Evolutionary conservation across 2,888 invertebrate species (phyloP), one percentile per base, ranked within the genome.

Genomic region (Eubasilissa splendida): DNA sequence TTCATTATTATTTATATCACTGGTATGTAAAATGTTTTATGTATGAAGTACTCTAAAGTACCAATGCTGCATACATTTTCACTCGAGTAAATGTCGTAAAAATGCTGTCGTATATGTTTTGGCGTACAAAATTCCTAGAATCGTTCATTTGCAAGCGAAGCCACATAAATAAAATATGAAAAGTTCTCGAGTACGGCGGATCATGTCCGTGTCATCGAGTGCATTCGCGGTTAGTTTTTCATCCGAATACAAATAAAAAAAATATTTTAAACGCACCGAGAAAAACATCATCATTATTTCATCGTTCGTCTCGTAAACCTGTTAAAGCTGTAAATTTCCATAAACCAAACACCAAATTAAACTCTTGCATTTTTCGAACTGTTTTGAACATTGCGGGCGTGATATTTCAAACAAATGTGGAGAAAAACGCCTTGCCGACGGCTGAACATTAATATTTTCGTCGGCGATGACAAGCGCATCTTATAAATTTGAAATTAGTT

Each of bases 371-470:
- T 70, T 70, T 54, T 54, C n/a, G 31, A 14, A 10, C 53, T 31
- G 54, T 11, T 70, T 58, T 70, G 31, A 70, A 70, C 7, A n/a
- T 58, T 58, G 58, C 58, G 9, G 50, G 31, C 70, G 11, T 53
- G 42, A 53, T 63, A 75, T 76, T 63, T 63, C 76, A 76, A 76
- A 76, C 52, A 76, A 76, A 76, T 76, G 76, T 63, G 14, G 52
- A 76, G 56, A 79, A 79, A 79, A 66, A 75, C 50, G 22, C 53
- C 65, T 4, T 12, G 68, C 10, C 12, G 79, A 75, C 71, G 58
- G 22, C 4, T 56, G 42, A 60, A 56, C 42, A 60, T 75, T 60
- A 60, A 68, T 79, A 59, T 68, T 74, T 75, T 60, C 59, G 8
- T 10, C 50, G 3, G 59, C 59, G 79, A 54, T 53, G 79, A 79